Base-by-base conservation (phyloP, 2,797 vertebrate genomes). In the Poecilia picta region DNA sequence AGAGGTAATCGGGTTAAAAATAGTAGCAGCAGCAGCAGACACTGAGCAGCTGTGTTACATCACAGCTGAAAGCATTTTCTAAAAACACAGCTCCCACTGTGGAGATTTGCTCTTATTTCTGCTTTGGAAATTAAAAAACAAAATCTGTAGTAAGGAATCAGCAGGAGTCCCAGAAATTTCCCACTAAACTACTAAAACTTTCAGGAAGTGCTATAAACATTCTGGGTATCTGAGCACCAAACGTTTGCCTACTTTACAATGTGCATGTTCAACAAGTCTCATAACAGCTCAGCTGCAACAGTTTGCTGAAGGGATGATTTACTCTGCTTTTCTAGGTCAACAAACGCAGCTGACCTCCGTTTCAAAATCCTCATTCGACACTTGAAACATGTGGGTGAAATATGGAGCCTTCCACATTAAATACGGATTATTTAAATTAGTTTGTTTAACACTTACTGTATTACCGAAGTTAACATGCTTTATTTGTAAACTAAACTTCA, bases 1-100 rank as follows among this genome's bases (percentile, higher is more conserved):
- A 74, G 75, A 36, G 71, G 49, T 64, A 43, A 74, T 51, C 46
- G 66, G 82, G 89, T 85, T 91, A 92, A 88, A 94, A 91, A 93
- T 89, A 93, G 78, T 82, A 75, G 39, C 78, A 15, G 78, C 83
- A 75, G 39, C 78, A 15, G 4, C 39, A 87, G 84, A 80, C 87
- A 51, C 6, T 0, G n/a, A 82, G 85, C 81, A 82, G 82, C 77
- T 83, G 81, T 66, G 43, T 87, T 81, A 89, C 86, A 81, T 88
- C 85, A 89, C 16, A 5, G 74, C 74, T 53, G n/a, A 74, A 75
- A 82, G 70, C 62, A 5, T 78, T 72, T 87, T 36, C 51, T 49
- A 46, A 45, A 79, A 81, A 76, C n/a, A 53, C 51, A 49, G n/a
- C 68, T 81, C 64, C 68, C 55, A 28, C 51, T 78, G 46, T 73